Base-by-base conservation (phyloP, 2,797 vertebrate genomes). In the Sebastes jordani region DNA sequence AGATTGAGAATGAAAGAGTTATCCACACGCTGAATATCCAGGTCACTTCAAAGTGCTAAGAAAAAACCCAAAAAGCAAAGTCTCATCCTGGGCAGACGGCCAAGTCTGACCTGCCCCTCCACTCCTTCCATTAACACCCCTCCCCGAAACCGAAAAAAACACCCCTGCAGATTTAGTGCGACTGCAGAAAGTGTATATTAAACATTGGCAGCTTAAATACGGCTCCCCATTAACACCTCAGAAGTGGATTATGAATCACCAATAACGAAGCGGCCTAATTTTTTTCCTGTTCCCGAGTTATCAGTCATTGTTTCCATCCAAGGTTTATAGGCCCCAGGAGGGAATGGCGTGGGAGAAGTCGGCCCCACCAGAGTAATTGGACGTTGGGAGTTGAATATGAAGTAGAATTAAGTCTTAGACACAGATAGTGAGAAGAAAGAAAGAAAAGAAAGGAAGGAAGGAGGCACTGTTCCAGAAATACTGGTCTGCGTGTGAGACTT, bases 181-280 rank as follows among this genome's bases (percentile, higher is more conserved):
- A 78, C 86, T 81, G 84, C 74, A 91, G 85, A 70, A 87, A 84
- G 70, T 84, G 71, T 90, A 86, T 91, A 87, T 94, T 92, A 91
- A 93, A 93, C 85, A 86, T 29, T 88, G 83, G 85, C 90, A 92
- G 86, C 84, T 92, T 91, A 86, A 94, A 91, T 89, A 86, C 23
- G 68, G 83, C 86, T 86, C 70, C 75, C 79, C 84, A 88, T 92
- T 94, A 93, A 92, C 89, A 74, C 88, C 89, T 91, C 80, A 76
- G 71, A 80, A 88, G 85, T 81, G 86, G 84, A 92, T 89, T 92
- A 90, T 93, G 85, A 93, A 92, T 94, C 90, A 89, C 71, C 84
- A 82, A 86, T 87, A 89, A 89, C 56, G 63, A 67, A 74, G 68
- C 72, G 2, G 78, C 84, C 85, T 88, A 32, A 82, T 90, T 90